Base-by-base conservation (phyloP, 2,888 invertebrate genomes). In the Quadriops clusia region DNA sequence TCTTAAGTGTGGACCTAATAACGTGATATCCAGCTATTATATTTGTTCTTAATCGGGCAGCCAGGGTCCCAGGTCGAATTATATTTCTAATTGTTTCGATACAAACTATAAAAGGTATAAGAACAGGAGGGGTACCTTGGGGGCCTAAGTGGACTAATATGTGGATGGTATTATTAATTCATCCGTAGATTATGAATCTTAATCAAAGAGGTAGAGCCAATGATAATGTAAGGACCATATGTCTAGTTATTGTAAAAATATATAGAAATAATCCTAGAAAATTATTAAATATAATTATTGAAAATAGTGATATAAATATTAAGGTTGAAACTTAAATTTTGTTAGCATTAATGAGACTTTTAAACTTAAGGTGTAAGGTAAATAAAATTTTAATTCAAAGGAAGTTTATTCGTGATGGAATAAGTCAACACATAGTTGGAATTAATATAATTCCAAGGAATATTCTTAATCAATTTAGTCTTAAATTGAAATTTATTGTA, bases 51-150 rank as follows among this genome's bases (percentile, higher is more conserved):
- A 80, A 51, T 40, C 79, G 78, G 34, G 81, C 68, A 1, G 74
- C 70, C 63, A 80, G 58, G 3, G 79, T 79, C 54, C 69, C 62
- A 0, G 77, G 76, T 7, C 76, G 77, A 58, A 79, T 78, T 42
- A 77, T 45, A 63, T 77, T 78, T 46, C 77, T 80, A 60, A 77
- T 72, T 18, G 73, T 68, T 74, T 80, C 79, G 69, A 79, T 78
- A 58, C 74, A 54, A 4, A 80, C 77, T 67, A 80, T 76, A 64
- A 80, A 78, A 15, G 75, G 74, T 62, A 77, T 77, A 49, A 80
- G 46, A 45, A 70, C 45, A 4, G 47, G 36, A 0, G 79, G 79
- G 0, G 76, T 76, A 41, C 77, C 74, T 64, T 70, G 66, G 0
- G 79, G 78, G 0, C 79, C 70, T 64, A 79, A 58, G 51, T 78